A percentile compares a stretch with the other conserved stretches of the same genome.
phyloP scores from a whole-genome alignment of 2,797 vertebrate species.

The Aeoliscus strigatus region DNA sequence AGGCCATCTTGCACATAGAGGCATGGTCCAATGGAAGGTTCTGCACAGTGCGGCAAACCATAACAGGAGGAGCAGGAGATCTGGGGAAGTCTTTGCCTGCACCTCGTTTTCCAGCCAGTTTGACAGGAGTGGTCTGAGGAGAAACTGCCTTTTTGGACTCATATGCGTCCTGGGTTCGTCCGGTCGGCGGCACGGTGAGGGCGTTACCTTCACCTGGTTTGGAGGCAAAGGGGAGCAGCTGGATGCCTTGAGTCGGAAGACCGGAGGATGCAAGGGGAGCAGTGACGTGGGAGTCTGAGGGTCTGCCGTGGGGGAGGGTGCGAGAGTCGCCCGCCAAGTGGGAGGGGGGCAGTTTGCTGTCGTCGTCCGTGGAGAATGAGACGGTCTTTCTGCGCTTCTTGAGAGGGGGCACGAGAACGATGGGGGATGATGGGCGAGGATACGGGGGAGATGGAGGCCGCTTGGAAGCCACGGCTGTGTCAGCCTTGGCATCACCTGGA shows the following conservation, averaged over 20 bases:
- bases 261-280: slow-evolving; percentile 12
- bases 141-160: slow-evolving; percentile 59
- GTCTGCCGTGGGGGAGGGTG: slow-evolving; percentile 46
- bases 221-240: slow-evolving; percentile 71
- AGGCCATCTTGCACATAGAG: slow-evolving; percentile 83
- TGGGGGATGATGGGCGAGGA: slow-evolving; percentile 79
- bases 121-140: slow-evolving; percentile 45
- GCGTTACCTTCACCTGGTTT: slow-evolving; percentile 68
- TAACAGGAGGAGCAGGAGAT: slow-evolving; percentile 51
- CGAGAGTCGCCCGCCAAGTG: slow-evolving; percentile 36
- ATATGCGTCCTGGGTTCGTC: slow-evolving; percentile 49
- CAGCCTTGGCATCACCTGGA: slow-evolving; percentile 44
- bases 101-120: slow-evolving; percentile 58
- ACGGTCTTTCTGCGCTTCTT: slow-evolving; percentile 91
- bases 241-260: slow-evolving; percentile 58
- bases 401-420: slow-evolving; percentile 83
- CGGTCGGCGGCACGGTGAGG: slow-evolving; percentile 71
- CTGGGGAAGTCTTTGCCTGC: slow-evolving; percentile 62
- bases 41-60: slow-evolving; percentile 83
- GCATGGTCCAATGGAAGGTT: slow-evolving; percentile 89
- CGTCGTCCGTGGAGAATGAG: slow-evolving; percentile 81
- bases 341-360: slow-evolving; percentile 52
- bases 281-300: slow-evolving; percentile 46
- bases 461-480: slow-evolving; percentile 15
- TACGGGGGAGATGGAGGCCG: slow-evolving; percentile 57